Base-by-base conservation (phyloP, 2,797 vertebrate species). In the Phylloscopus collybita region DNA sequence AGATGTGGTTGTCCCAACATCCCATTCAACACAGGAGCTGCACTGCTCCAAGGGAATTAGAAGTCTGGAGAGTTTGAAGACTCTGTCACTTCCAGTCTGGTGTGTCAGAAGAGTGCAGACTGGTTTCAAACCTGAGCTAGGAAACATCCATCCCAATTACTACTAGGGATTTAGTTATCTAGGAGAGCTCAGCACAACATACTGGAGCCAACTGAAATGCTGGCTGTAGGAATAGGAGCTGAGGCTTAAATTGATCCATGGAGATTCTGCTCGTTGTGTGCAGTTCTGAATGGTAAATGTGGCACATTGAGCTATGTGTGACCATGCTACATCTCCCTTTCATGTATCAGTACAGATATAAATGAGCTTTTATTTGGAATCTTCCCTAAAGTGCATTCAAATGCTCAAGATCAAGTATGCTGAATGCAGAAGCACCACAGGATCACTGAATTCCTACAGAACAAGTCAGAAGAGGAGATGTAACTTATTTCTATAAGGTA, bases 251-350 rank as follows among this genome's bases (percentile, higher is more conserved):
- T 5, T 15, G 25, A 20, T 8, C 53, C 57, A 60, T 0, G 3
- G 61, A 29, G 8, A 18, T 26, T 40, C 5, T 64, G 44, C 12
- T 69, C 61, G 23, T 26, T 7, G 66, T 10, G 18, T 12, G 47
- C 49, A 49, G 49, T 6, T 82, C 51, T 88, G 69, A 69, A 47
- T 8, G 40, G 47, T 5, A 56, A 88, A 70, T 29, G 23, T 3
- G 17, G 19, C 23, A n/a, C 17, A 20, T 1, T 0, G 1, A 69
- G 38, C 32, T 34, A 6, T 26, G 29, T 51, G 70, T 73, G 69
- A 59, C 20, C 20, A 26, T 10, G 40, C 27, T 40, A 54, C 30
- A 26, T 16, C 49, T 51, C 64, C 49, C 60, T 56, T 74, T 83
- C 72, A 16, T 10, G 0, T 5, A 34, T 16, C 72, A 80, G 22